These are phyloP conservation scores for Rhaphigaster nebulosa DNA, from an alignment of 2,888 invertebrate genomes.

Conservation along the genomic window DNA sequence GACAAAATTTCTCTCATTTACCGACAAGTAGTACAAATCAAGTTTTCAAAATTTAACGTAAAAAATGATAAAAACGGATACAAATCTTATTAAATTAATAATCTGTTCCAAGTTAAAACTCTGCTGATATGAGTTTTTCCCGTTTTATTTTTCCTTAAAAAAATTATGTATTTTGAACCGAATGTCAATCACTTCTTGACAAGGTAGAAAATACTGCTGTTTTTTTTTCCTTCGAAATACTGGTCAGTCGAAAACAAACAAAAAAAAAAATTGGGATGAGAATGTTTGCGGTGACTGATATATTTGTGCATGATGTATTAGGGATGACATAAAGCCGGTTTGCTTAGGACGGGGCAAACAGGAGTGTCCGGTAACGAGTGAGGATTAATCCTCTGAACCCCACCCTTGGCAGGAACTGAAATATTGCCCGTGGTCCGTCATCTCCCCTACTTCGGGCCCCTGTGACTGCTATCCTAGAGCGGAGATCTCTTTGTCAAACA, in stretches of 20 bases:
- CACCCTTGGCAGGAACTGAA: not conserved
- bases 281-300: conserved; percentile 32
- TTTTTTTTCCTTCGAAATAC: not conserved
- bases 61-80: no score
- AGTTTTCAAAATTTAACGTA: no score
- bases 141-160: not conserved
- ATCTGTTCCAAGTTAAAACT: not conserved
- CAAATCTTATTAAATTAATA: no score
- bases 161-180: not conserved
- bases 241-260: not conserved
- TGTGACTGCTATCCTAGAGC: not conserved
- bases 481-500: conserved; percentile 11
- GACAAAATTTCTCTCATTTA: no score
- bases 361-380: conserved; percentile 44
- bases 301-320: conserved; percentile 38
- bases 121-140: not conserved
- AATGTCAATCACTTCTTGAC: not conserved
- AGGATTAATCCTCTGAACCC: not conserved
- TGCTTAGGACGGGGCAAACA: conserved; percentile 42
- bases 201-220: not conserved
- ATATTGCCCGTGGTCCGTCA: not conserved
- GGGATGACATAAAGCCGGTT: conserved; percentile 14
- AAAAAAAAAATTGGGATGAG: not conserved
- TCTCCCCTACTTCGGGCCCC: not conserved
- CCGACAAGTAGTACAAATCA: no score